Base-by-base conservation (phyloP, 2,888 invertebrate species). In the Hirtodrosophila duncani region DNA sequence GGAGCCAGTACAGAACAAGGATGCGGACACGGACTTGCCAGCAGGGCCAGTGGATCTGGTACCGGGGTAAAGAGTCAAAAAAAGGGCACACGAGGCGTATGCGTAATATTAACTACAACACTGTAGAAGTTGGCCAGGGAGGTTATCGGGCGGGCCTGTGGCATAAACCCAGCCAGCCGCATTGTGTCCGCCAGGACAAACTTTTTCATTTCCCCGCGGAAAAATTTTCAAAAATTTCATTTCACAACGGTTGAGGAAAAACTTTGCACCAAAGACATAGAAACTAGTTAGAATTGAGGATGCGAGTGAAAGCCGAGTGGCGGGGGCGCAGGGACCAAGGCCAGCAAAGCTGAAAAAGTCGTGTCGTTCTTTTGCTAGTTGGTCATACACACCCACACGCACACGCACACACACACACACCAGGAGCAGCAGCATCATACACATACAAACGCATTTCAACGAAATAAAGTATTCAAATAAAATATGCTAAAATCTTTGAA, bases 151-250 rank as follows among this genome's bases (percentile, higher is more conserved):
- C 37, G 8, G 10, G 10, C 9, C 6, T 21, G 44, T 9, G 43
- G 44, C 46, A 29, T 24, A 30, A 31, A 41, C 18, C 51, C 26
- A 46, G 52, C 62, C 77, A 65, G 77, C 71, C 80, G 72, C 71
- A 72, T 79, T 80, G 72, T 72, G 80, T 80, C 66, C 68, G 78
- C 51, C 53, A 67, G 70, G 70, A 58, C 63, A 77, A 81, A 81
- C 66, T 81, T 81, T 83, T 66, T 66, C 78, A 81, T 83, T 81
- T 83, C 82, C 83, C 82, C 74, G 80, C 68, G 78, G 82, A 69
- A 80, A 67, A 77, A 79, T 77, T 81, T 77, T 79, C 63, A 79
- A 81, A 77, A 77, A 77, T 77, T 81, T 80, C 69, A 79, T 77
- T 77, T 79, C 80, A 56, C 77, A 80, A 71, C 62, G 77, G 62